Evolutionary conservation across 2,888 invertebrate species (phyloP), one percentile per base, ranked within the genome.

Genomic region (Melieria picta): DNA sequence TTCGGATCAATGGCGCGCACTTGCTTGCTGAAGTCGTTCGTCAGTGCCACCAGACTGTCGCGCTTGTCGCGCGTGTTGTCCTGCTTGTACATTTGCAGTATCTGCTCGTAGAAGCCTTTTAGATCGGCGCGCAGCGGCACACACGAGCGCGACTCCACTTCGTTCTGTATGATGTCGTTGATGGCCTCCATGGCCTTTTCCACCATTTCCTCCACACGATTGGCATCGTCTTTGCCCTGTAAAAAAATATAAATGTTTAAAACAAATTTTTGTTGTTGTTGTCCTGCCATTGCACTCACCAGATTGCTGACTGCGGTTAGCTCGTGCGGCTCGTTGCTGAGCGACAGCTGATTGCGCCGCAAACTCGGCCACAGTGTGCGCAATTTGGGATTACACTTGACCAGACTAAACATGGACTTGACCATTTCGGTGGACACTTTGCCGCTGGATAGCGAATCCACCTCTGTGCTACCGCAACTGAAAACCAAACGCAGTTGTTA

Each of bases 141-240:
- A 64, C 87, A 87, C 0, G 83, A 74, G 1, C 81, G 77, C 0
- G 80, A 71, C 1, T 79, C 79, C 11, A 85, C 79, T 69, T 86
- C 83, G 11, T 82, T 80, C 4, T 87, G 85, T 42, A 87, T 83
- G 3, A 87, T 82, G 0, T 77, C 75, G 55, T 82, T 86, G 4
- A 87, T 80, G 1, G 81, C 78, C 3, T 78, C 76, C 80, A 86
- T 83, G 0, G 83, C 79, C 16, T 81, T 76, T 0, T 77, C 74
- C 7, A 87, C 72, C 80, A 87, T 81, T 4, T 77, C 11, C 69
- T 87, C 84, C 3, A 67, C 57, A 10, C 43, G 61, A 43, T 52
- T 69, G 16, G n/a, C 16, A 10, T 69, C 47, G 4, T 70, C 64
- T 61, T 77, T 72, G 3, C 79, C 74, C 72, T 79, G 46, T n/a